Base-by-base conservation (phyloP, 1,140 invertebrate genomes). In the Araneus ventricosus region DNA sequence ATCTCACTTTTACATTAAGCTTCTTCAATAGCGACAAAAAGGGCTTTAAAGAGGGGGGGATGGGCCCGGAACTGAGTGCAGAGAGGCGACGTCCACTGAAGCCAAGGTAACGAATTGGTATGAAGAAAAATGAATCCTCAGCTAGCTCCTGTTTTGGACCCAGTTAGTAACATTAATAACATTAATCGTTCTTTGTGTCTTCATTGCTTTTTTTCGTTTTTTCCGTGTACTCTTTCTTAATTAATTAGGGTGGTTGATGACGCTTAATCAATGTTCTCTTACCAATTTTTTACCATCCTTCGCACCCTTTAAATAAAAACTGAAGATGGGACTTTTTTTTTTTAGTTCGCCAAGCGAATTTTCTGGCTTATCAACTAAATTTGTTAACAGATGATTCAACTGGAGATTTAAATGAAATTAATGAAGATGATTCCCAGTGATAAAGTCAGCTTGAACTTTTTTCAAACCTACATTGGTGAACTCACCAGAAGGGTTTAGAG, bases 111-210 rank as follows among this genome's bases (percentile, higher is more conserved):
- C 67, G 86, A 59, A 61, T 86, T 70, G 27, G n/a, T n/a, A 24
- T 24, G 34, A 88, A 88, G 86, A 88, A 88, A 70, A 67, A 88
- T 88, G 86, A 67, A 39, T 61, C 30, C n/a, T 59, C 34, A 75
- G 70, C 80, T 59, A 63, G 17, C 20, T 17, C 24, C n/a, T 61
- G 34, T 88, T 79, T 52, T 79, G 52, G 67, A 57, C 67, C 88
- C 70, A 79, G 86, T 67, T 67, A 89, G 88, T 79, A 75, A 24
- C 88, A 89, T 89, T 89, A 89, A 89, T 89, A 89, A 79, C 70
- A 89, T 67, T 89, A 89, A 89, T 89, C 88, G 63, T 27, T 57
- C 30, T 20, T 6, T 79, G 39, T 27, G 37, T 79, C 61, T 79
- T 67, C n/a, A 75, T 59, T 79, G 14, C 88, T 57, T 27, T 75